These are phyloP conservation scores for Yasuhikotakia modesta DNA, from an alignment of 2,797 vertebrate species.

Conservation along the genomic window DNA sequence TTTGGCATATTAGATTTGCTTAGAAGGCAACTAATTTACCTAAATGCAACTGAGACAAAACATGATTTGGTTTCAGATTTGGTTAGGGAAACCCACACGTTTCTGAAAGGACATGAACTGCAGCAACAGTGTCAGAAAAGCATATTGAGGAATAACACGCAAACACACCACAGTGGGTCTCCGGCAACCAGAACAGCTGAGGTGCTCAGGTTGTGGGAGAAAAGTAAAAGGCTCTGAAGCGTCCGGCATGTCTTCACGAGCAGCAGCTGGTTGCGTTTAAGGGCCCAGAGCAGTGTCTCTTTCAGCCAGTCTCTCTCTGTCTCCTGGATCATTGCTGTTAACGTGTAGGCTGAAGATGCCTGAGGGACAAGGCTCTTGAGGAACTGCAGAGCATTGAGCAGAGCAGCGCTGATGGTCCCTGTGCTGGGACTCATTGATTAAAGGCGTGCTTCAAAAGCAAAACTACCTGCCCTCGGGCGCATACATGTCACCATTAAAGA, in stretches of 20 bases:
- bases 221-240: neutral
- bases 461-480: slow-evolving; percentile 47
- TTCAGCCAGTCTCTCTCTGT: slow-evolving; percentile 18
- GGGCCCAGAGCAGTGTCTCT: slow-evolving; percentile 28
- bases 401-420: slow-evolving; percentile 46
- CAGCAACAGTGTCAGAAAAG: neutral
- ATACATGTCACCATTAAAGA: slow-evolving; percentile 37
- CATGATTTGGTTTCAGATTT: slow-evolving; percentile 42
- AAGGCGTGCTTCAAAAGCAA: slow-evolving; percentile 50
- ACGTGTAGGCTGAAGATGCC: slow-evolving; percentile 47
- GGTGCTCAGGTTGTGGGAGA: neutral
- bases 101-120: neutral
- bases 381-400: slow-evolving; percentile 44
- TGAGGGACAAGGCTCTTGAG: slow-evolving; percentile 52
- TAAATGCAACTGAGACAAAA: slow-evolving; percentile 20
- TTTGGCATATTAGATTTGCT: neutral
- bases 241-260: neutral
- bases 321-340: slow-evolving; percentile 46
- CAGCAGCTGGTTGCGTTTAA: slow-evolving; percentile 47
- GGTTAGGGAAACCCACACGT: slow-evolving; percentile 10
- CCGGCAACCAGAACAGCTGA: neutral
- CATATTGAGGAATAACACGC: neutral
- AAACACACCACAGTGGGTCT: neutral
- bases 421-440: slow-evolving; percentile 55
- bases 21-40: slow-evolving; percentile 22